Conservation (phyloP, 2,888 invertebrate species). For the Halictus quadricinctus region DNA sequence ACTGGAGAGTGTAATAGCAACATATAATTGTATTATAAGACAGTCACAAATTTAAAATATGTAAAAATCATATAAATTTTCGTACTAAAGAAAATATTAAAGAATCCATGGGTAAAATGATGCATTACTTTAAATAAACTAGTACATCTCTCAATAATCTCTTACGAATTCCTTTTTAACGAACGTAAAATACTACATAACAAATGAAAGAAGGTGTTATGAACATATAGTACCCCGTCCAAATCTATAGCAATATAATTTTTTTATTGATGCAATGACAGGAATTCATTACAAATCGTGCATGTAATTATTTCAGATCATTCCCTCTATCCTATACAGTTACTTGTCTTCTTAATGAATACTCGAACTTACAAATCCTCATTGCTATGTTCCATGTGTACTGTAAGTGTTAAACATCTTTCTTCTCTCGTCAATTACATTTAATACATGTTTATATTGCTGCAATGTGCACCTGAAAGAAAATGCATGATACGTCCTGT, state of each 20-base stretch:
- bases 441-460: constrained; percentile 66
- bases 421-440: constrained; percentile 57
- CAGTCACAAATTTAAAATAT: constrained; percentile 29
- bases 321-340: not conserved
- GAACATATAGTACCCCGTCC: constrained; percentile 41
- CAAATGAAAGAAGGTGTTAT: constrained; percentile 7
- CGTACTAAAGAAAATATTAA: constrained; percentile 22
- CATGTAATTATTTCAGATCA: not conserved
- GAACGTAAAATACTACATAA: not conserved
- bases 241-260: constrained; percentile 31
- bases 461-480: constrained; percentile 66
- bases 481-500: constrained; percentile 41
- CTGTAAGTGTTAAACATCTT: constrained; percentile 46
- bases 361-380: not conserved
- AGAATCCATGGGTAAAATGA: constrained; percentile 4
- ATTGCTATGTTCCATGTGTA: constrained; percentile 16
- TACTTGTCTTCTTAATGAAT: not conserved
- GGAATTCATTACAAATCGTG: not conserved
- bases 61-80: constrained; percentile 43
- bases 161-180: constrained; percentile 19
- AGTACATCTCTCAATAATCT: not conserved
- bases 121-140: constrained; percentile 7
- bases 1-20: constrained; percentile 24
- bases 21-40: constrained; percentile 33
- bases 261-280: not conserved